Conservation (phyloP, 1,140 invertebrate genomes). For the Drosophila trapezifrons region DNA sequence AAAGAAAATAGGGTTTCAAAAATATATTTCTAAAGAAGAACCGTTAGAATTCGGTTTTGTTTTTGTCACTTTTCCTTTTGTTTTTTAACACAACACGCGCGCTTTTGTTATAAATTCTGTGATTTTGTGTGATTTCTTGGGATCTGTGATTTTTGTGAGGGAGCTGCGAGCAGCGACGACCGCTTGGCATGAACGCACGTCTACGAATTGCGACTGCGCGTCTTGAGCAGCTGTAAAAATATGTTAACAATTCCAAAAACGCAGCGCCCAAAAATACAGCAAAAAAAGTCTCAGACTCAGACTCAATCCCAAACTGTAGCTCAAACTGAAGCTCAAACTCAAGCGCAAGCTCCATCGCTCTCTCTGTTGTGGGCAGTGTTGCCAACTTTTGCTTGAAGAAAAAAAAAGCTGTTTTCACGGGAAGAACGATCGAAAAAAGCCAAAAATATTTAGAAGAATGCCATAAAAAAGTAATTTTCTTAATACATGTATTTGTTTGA, state of each 20-base stretch:
- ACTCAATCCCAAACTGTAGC: too few relatives aligned
- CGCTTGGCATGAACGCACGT: slow-evolving; percentile 80
- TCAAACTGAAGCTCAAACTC: too few relatives aligned
- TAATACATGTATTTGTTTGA: too few relatives aligned
- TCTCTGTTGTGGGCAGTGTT: too few relatives aligned
- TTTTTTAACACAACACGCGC: slow-evolving; percentile 43
- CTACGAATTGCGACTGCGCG: slow-evolving; percentile 82
- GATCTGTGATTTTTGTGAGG: slow-evolving; percentile 23
- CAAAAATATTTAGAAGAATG: too few relatives aligned
- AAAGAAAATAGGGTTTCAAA: not conserved
- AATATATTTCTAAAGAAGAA: not conserved
- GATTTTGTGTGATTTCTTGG: slow-evolving; percentile 6
- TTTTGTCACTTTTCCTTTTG: slow-evolving; percentile 63
- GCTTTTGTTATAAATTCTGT: not conserved
- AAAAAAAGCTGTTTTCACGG: too few relatives aligned
- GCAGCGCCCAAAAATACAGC: slow-evolving; percentile 66
- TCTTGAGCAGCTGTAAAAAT: slow-evolving; percentile 82
- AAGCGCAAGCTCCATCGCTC: too few relatives aligned
- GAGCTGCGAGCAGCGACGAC: slow-evolving; percentile 72
- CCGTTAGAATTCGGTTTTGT: slow-evolving; percentile 18
- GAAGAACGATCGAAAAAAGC: too few relatives aligned
- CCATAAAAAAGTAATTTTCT: too few relatives aligned
- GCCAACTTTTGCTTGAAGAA: too few relatives aligned
- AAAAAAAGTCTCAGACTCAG: too few relatives aligned
- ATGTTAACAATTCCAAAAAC: slow-evolving; percentile 82